Base-by-base conservation (phyloP, 2,888 invertebrate genomes). In the Synanthedon formicaeformis region DNA sequence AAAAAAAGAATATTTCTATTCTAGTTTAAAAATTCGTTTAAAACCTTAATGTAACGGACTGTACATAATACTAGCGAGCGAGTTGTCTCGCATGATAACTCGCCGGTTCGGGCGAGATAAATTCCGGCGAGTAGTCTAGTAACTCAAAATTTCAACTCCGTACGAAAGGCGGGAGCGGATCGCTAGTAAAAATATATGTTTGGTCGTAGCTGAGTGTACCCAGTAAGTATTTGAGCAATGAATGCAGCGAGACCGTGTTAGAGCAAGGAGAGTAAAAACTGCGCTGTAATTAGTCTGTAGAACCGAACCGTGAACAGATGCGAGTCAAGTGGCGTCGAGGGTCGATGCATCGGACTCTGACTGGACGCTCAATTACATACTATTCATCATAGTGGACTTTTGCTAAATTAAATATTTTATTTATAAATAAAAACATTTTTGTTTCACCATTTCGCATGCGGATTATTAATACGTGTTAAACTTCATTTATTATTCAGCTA, bases 201-300 rank as follows among this genome's bases (percentile, higher is more conserved):
- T 34, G 34, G 34, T 34, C 34, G 34, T 34, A 34, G 34, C 34
- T 10, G 34, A 34, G 34, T 34, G 34, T 34, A 34, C 34, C 10
- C 34, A 34, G 45, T 45, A 45, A 45, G 13, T 45, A 45, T 45
- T 45, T 45, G 34, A 34, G 34, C 45, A 14, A 45, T 45, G 45
- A 45, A 45, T 45, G 45, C 45, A 45, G 45, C 13, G 13, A 45
- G 45, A 75, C 71, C 71, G 76, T 70, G 71, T 73, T 68, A 73
- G 66, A 68, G 72, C 57, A 67, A 69, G 70, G 69, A 69, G 72
- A 76, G 52, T 77, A 78, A 78, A 80, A 79, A 80, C 74, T 75
- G 69, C 63, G 71, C 62, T 65, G 78, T 83, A 84, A 84, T 84
- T 82, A 84, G 81, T 81, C 71, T 76, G 75, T 75, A 73, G 68